Conservation (phyloP, 1,140 invertebrate genomes). For the Sitophilus oryzae region DNA sequence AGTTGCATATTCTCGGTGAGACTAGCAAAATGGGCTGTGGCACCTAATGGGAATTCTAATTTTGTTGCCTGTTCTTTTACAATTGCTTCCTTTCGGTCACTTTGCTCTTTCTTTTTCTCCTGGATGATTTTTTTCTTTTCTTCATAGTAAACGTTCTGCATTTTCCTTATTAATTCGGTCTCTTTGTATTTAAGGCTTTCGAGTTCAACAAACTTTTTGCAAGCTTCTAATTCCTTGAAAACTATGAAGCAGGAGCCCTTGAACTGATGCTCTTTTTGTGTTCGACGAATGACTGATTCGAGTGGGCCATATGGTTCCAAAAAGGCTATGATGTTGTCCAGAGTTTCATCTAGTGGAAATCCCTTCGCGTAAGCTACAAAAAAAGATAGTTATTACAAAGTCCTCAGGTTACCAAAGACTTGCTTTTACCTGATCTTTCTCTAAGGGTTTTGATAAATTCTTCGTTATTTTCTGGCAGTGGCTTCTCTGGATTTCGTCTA, state of each 20-base stretch:
- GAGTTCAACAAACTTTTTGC: slow-evolving; percentile 56
- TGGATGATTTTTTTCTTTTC: slow-evolving; percentile 61
- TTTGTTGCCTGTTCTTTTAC: slow-evolving; percentile 38
- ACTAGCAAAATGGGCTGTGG: slow-evolving; percentile 61
- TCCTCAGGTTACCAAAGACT: background rate
- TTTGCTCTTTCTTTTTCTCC: slow-evolving; percentile 46
- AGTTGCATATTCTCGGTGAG: slow-evolving; percentile 51
- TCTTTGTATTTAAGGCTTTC: slow-evolving; percentile 69
- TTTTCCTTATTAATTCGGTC: slow-evolving; percentile 61
- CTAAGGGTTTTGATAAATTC: slow-evolving; percentile 73
- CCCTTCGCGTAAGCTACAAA: slow-evolving; percentile 77
- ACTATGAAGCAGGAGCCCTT: slow-evolving; percentile 88
- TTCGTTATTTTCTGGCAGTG: slow-evolving; percentile 80
- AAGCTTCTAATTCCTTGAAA: slow-evolving; percentile 69
- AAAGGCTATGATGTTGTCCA: slow-evolving; percentile 70
- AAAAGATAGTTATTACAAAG: background rate
- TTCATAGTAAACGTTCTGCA: slow-evolving; percentile 64
- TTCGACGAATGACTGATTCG: slow-evolving; percentile 72
- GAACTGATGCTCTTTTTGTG: slow-evolving; percentile 61
- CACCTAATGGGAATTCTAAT: slow-evolving; percentile 57
- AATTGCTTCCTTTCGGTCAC: slow-evolving; percentile 40
- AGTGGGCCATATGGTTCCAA: slow-evolving; percentile 65
- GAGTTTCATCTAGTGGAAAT: slow-evolving; percentile 65
- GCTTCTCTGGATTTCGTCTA: slow-evolving; percentile 66
- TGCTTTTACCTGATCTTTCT: slow-evolving; percentile 56